phyloP scores from a whole-genome alignment of 2,113 vertebrate genomes.

The Gnathonemus longibarbis region DNA sequence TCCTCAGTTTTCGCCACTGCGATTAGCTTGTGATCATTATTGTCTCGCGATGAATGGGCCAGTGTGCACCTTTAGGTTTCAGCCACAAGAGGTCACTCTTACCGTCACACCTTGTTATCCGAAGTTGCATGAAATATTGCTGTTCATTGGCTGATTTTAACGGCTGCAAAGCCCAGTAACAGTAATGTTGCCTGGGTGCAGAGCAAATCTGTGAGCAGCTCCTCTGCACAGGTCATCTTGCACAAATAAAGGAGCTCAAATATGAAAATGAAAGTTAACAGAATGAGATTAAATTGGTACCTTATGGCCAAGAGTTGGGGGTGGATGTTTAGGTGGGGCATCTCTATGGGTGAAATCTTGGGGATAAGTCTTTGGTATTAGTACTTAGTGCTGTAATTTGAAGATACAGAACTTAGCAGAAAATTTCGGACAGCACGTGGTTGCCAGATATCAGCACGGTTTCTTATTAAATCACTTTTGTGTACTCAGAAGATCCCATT shows the following conservation, averaged over 20 bases:
- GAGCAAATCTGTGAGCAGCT: too few species aligned
- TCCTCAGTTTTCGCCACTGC: not conserved
- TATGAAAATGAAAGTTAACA: too few species aligned
- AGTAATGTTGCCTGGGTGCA: too few species aligned
- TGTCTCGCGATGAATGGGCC: not conserved
- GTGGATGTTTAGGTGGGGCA: not conserved
- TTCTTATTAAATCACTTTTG: not conserved
- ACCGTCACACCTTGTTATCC: not conserved
- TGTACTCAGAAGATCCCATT: not conserved
- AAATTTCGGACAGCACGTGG: not conserved
- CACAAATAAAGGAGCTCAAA: too few species aligned
- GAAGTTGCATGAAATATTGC: too few species aligned
- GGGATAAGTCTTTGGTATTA: not conserved
- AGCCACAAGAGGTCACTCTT: not conserved
- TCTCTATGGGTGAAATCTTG: not conserved
- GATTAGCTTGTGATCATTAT: not conserved
- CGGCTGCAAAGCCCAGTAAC: too few species aligned
- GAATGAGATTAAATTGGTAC: too few species aligned
- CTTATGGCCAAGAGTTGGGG: not conserved
- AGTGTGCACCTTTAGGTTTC: not conserved
- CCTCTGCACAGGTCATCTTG: too few species aligned
- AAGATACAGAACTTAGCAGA: not conserved
- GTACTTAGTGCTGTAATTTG: not conserved
- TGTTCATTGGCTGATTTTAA: too few species aligned
- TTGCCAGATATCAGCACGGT: not conserved